A percentile compares a stretch with the other conserved stretches of the same genome.
Evolutionary conservation across 2,888 invertebrate genomes (phyloP).

Genomic region (Ornithoptera alexandrae): DNA sequence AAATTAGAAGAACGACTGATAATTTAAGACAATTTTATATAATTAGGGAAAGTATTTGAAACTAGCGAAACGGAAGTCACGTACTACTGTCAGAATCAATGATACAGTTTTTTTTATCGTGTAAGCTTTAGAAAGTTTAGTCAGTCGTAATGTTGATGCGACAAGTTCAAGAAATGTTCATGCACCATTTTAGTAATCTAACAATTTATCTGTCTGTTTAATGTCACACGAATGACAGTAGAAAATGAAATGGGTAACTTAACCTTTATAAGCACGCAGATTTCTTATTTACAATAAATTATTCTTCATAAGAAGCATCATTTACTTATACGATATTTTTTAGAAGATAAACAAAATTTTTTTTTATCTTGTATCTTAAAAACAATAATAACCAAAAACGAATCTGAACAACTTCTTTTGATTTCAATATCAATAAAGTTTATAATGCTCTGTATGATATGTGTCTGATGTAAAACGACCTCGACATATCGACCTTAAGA

Average conservation of each 20-base stretch:
- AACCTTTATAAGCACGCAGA: background rate
- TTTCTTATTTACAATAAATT: background rate
- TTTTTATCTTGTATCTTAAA: too few relatives aligned
- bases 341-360: too few relatives aligned
- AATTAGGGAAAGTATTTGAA: background rate
- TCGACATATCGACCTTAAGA: slow-evolving; percentile 24
- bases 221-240: slow-evolving; percentile 48
- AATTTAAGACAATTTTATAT: background rate
- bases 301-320: background rate
- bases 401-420: background rate
- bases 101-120: background rate
- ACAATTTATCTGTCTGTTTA: slow-evolving; percentile 57
- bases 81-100: background rate
- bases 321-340: too few relatives aligned
- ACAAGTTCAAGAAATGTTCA: slow-evolving; percentile 48
- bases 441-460: background rate
- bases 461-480: slow-evolving; percentile 17
- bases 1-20: too few relatives aligned
- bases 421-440: background rate
- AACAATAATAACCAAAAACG: too few relatives aligned
- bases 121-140: slow-evolving; percentile 49
- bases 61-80: slow-evolving; percentile 2
- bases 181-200: slow-evolving; percentile 48
- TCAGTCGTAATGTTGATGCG: slow-evolving; percentile 56
- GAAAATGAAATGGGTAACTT: slow-evolving; percentile 32